Percentiles rank a stretch among this genome's conserved stretches.
These are phyloP conservation scores for Brachyhypopomus gauderio DNA, from an alignment of 2,113 vertebrate genomes.

Conservation along the genomic window DNA sequence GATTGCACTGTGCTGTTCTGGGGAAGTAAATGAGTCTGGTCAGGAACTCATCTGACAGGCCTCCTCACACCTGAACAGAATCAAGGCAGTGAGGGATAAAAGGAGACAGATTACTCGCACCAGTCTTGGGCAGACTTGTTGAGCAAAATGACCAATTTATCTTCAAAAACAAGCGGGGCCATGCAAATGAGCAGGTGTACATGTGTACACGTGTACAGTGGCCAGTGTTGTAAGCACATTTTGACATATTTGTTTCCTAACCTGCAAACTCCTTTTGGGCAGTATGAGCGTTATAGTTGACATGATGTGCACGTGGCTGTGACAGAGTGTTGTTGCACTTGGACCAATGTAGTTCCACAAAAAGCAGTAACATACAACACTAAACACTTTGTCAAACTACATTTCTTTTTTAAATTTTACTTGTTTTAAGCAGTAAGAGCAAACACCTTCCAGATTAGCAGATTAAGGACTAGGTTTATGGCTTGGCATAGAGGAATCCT, in stretches of 20 bases:
- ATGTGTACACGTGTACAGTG: background rate
- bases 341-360: background rate
- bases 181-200: slow-evolving; percentile 2
- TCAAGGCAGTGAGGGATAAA: slow-evolving; percentile 1
- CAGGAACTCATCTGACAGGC: background rate
- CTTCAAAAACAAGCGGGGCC: background rate
- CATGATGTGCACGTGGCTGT: background rate
- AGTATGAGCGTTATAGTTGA: slow-evolving; percentile 11
- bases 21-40: slow-evolving; percentile 18
- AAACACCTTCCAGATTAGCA: too few species aligned
- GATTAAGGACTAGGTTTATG: too few species aligned
- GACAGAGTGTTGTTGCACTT: background rate
- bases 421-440: too few species aligned
- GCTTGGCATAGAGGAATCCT: too few species aligned
- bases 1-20: slow-evolving; percentile 1
- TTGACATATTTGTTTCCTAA: slow-evolving; percentile 1
- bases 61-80: slow-evolving; percentile 8
- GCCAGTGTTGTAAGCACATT: background rate
- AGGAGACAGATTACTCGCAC: background rate
- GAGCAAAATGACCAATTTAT: slow-evolving; percentile 4
- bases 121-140: background rate
- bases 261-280: background rate
- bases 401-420: too few species aligned
- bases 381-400: too few species aligned
- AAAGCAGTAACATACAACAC: too few species aligned